Evolutionary conservation across 2,113 vertebrate genomes (phyloP).

Genomic region (Gobiocypris rarus): DNA sequence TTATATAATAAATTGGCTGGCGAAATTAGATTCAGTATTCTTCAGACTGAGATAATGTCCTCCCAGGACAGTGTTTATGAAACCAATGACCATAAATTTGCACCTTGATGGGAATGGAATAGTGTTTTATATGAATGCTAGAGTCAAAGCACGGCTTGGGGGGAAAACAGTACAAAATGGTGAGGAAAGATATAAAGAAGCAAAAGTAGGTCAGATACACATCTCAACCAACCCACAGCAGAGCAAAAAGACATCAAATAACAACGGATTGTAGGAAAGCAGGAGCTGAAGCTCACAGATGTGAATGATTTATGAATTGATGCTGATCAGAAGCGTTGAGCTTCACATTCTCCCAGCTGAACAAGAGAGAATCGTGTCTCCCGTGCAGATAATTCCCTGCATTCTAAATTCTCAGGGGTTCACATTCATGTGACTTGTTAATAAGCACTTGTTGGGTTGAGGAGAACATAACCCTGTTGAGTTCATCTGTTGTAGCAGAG

Average conservation of each 20-base stretch:
- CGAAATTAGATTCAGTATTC: conserved; percentile 19
- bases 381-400: neutral
- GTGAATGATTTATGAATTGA: conserved; percentile 53
- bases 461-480: neutral
- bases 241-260: conserved; percentile 43
- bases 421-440: neutral
- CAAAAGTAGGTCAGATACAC: conserved; percentile 49
- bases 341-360: conserved; percentile 13
- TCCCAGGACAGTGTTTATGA: conserved; percentile 8
- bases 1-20: neutral
- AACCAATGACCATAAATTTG: conserved; percentile 29
- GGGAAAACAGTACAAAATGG: conserved; percentile 24
- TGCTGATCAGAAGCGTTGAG: conserved; percentile 39
- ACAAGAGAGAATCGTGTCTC: neutral
- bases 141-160: conserved; percentile 5
- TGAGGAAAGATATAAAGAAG: conserved; percentile 10
- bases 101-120: neutral
- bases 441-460: conserved; percentile 11
- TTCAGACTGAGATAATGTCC: conserved; percentile 12
- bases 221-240: conserved; percentile 16
- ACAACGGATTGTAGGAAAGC: conserved; percentile 21
- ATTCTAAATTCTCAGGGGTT: neutral
- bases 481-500: neutral
- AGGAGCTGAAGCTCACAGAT: conserved; percentile 23
- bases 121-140: neutral